These are phyloP conservation scores for Echinarachnius parma DNA, from an alignment of 53 echinoderm and acorn worm species.

Conservation along the genomic window DNA sequence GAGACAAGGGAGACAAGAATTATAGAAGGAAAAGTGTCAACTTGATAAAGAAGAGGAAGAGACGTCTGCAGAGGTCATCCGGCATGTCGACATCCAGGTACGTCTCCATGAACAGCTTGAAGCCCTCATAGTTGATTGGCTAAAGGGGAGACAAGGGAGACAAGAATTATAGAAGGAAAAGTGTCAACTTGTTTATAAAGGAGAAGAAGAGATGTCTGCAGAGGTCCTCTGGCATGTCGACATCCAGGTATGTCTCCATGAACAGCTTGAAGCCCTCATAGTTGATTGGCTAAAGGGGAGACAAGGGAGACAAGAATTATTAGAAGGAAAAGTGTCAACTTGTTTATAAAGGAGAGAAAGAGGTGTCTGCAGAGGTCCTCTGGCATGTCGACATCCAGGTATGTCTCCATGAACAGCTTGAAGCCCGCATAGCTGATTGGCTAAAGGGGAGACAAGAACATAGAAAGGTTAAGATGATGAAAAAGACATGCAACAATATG, in stretches of 20 bases:
- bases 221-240: conserved; percentile 98
- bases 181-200: conserved; percentile 91
- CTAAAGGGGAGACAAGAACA: too few species aligned
- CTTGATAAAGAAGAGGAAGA: conserved; percentile 98
- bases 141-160: conserved; percentile 25
- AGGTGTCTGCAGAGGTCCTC: conserved; percentile 91
- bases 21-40: too few species aligned
- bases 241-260: conserved; percentile 98
- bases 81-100: conserved; percentile 98
- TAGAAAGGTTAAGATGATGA: too few species aligned
- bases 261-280: conserved; percentile 99
- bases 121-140: conserved; percentile 99
- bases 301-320: too few species aligned
- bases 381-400: conserved; percentile 87
- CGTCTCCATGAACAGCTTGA: conserved; percentile 99
- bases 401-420: conserved; percentile 95
- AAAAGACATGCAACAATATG: too few species aligned
- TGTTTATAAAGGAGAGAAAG: conserved; percentile 89
- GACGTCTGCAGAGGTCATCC: conserved; percentile 95
- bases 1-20: conserved; percentile 10
- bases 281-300: conserved; percentile 93
- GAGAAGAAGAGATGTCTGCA: conserved; percentile 98
- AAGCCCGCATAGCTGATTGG: conserved; percentile 99
- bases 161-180: too few species aligned
- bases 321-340: too few species aligned